Conservation (phyloP, 2,113 vertebrate species). For the Telmatochromis bifrenatus region DNA sequence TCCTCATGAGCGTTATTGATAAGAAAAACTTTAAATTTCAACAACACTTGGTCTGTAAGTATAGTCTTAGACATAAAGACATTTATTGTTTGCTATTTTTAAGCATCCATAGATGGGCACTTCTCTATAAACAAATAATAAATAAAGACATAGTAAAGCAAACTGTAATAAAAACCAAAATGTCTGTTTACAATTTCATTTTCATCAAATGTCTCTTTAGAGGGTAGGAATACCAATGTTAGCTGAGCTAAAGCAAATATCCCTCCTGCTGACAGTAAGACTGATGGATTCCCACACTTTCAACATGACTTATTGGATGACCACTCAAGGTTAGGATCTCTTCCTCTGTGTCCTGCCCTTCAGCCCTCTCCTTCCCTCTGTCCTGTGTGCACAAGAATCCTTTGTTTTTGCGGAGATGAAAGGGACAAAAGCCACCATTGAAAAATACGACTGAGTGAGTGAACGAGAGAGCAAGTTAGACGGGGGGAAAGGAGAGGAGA, state of each 20-base stretch:
- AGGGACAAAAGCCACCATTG: slow-evolving; percentile 79
- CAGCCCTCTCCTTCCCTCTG: slow-evolving; percentile 48
- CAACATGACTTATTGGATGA: not conserved
- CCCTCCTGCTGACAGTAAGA: not conserved
- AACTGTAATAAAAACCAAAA: not conserved
- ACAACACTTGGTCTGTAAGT: not conserved
- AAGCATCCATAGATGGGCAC: not conserved
- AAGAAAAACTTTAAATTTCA: not conserved
- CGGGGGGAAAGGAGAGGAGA: slow-evolving; percentile 1
- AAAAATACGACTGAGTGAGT: slow-evolving; percentile 63
- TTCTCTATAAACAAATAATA: not conserved
- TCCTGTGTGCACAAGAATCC: slow-evolving; percentile 71
- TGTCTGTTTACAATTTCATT: not conserved
- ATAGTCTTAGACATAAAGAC: not conserved
- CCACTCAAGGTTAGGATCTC: slow-evolving; percentile 44
- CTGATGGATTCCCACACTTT: not conserved
- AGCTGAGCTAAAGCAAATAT: not conserved
- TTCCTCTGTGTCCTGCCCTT: slow-evolving; percentile 43
- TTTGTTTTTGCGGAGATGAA: slow-evolving; percentile 74
- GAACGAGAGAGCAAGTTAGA: slow-evolving; percentile 40
- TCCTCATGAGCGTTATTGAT: not conserved
- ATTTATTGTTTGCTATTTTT: not conserved
- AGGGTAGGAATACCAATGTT: not conserved
- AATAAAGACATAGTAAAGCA: not conserved
- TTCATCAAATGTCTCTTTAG: not conserved